phyloP scores from a whole-genome alignment of 2,113 vertebrate species.

The Orcinus orca region DNA sequence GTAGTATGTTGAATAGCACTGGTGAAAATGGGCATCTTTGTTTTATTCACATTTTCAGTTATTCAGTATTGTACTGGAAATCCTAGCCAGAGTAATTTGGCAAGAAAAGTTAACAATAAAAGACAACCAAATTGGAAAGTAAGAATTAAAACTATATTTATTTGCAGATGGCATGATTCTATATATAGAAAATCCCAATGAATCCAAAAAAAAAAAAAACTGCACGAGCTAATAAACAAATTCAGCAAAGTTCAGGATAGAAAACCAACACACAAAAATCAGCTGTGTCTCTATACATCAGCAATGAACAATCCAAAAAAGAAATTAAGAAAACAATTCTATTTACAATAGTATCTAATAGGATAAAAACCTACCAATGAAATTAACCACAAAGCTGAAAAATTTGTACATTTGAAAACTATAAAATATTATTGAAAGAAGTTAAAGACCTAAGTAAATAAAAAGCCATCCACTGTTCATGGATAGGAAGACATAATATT shows the following conservation, averaged over 20 bases:
- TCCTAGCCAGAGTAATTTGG: background rate
- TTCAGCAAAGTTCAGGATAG: background rate
- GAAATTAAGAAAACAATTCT: slow-evolving; percentile 10
- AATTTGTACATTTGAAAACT: background rate
- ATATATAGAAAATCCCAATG: background rate
- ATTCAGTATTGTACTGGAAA: background rate
- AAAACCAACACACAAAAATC: background rate
- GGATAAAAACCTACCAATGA: background rate
- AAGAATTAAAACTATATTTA: slow-evolving; percentile 21
- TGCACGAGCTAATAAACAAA: background rate
- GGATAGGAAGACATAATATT: background rate
- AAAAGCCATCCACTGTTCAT: background rate
- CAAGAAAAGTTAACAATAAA: background rate
- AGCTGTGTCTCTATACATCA: background rate
- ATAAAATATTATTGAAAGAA: background rate
- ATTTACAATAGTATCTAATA: background rate
- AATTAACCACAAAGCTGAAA: background rate
- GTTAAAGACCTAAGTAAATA: background rate
- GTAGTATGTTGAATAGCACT: background rate
- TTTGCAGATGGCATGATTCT: slow-evolving; percentile 10
- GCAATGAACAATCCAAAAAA: background rate
- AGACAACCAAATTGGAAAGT: background rate
- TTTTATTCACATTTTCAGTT: background rate
- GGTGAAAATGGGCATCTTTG: background rate
- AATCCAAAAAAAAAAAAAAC: background rate